Base-by-base conservation (phyloP, 2,888 invertebrate species). In the Dascillus cervinus region DNA sequence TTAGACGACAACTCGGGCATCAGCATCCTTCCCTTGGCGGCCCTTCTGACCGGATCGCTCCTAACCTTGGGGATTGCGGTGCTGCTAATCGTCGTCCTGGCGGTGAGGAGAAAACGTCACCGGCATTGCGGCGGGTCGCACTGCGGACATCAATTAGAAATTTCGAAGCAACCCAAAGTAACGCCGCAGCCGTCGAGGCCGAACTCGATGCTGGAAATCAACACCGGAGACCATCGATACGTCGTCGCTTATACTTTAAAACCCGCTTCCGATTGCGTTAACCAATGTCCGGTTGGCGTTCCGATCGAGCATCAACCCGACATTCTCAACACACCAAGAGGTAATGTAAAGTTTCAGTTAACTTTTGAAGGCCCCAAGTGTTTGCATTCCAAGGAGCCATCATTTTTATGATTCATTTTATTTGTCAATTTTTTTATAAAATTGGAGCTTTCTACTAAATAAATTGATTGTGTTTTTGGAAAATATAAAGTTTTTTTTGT, bases 221-320 rank as follows among this genome's bases (percentile, higher is more conserved):
- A 85, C 43, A 83, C 86, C 15, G 86, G 84, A 1, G 86, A 87
- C 48, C 77, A 86, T 49, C 73, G 86, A 45, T 86, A 87, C 55
- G 87, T 88, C 21, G 87, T 88, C 11, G 86, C 87, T 6, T 88
- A 88, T 50, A 87, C 87, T 6, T 72, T 88, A 42, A 87, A 88
- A 58, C 79, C 81, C 8, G 72, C 75, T 6, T 45, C 56, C 3
- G 63, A 64, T 29, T 63, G 60, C 37, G 49, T 52, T 10, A 49
- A 51, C 21, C 44, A 49, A 13, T 50, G 50, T 2, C 45, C 47
- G 9, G 46, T 52, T 20, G 49, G 49, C 11, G 44, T 53, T 19
- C 53, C 55, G 26, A 51, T 50, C 17, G 56, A 59, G 27, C 56
- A 60, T 37, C 65, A 64, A 42, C 66, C 59, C 32, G 65, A 88